phyloP scores from a whole-genome alignment of 2,888 invertebrate genomes.

The Xestia ashworthii region DNA sequence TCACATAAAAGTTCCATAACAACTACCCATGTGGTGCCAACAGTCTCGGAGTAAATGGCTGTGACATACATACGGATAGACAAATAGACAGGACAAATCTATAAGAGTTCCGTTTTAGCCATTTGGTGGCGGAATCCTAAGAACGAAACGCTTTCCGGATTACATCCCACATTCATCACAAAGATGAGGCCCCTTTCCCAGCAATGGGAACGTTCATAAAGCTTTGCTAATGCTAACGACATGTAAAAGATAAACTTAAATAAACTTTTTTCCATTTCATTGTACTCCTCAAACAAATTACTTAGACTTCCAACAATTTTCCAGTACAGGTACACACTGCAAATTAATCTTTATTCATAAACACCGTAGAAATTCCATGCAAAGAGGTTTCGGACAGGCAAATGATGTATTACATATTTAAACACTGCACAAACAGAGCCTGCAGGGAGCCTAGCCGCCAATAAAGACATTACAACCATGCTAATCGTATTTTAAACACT shows the following conservation, averaged over 20 bases:
- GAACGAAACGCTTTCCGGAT: background rate
- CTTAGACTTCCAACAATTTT: conserved; percentile 1
- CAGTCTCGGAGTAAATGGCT: background rate
- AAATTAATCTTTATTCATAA: conserved; percentile 30
- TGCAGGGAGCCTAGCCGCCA: conserved; percentile 39
- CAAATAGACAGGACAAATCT: background rate
- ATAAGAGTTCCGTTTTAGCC: no score
- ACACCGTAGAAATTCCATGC: conserved; percentile 13
- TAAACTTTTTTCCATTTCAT: background rate
- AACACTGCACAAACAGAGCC: conserved; percentile 45
- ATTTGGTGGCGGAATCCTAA: no score
- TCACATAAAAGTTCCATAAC: no score
- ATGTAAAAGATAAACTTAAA: no score
- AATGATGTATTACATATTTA: conserved; percentile 60
- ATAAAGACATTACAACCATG: conserved; percentile 55
- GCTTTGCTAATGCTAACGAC: background rate
- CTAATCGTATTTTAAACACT: conserved; percentile 75
- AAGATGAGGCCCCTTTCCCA: background rate
- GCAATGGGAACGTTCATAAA: background rate
- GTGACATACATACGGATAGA: background rate
- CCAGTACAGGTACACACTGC: background rate
- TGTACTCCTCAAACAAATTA: background rate
- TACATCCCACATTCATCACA: background rate
- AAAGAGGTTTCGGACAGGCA: conserved; percentile 24
- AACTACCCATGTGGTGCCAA: background rate